Evolutionary conservation across 2,797 vertebrate genomes (phyloP).

Genomic region (Ceryle rudis): DNA sequence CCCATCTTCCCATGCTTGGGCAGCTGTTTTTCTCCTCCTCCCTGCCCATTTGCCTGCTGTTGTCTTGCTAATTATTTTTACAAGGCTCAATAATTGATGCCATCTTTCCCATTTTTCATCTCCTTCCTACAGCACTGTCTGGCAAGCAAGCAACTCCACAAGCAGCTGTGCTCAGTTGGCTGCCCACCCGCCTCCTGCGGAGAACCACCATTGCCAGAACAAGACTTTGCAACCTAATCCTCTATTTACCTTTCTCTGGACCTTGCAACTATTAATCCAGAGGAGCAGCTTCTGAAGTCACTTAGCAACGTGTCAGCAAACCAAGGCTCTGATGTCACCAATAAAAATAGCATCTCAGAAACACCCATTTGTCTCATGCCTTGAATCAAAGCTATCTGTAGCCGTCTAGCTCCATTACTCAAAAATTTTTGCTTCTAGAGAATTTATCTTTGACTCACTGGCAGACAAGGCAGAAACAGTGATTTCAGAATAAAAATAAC

Average conservation of each 20-base stretch:
- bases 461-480: neutral
- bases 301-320: neutral
- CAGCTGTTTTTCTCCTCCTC: slow-evolving; percentile 34
- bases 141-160: neutral
- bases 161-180: slow-evolving; percentile 36
- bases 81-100: slow-evolving; percentile 47
- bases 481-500: neutral
- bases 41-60: slow-evolving; percentile 53
- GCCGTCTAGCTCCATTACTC: neutral
- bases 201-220: neutral
- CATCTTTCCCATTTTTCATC: slow-evolving; percentile 21
- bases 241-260: neutral
- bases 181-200: neutral
- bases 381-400: neutral
- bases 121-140: neutral
- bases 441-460: neutral
- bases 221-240: neutral
- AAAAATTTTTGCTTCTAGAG: neutral
- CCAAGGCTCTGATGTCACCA: neutral
- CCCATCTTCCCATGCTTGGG: neutral
- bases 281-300: slow-evolving; percentile 9
- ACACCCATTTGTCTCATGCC: neutral
- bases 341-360: neutral
- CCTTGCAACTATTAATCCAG: neutral
- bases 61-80: slow-evolving; percentile 47